Percentiles rank a stretch among this genome's conserved stretches.
Conservation (phyloP, 2,888 invertebrate species). For the Augiades crinisus region DNA sequence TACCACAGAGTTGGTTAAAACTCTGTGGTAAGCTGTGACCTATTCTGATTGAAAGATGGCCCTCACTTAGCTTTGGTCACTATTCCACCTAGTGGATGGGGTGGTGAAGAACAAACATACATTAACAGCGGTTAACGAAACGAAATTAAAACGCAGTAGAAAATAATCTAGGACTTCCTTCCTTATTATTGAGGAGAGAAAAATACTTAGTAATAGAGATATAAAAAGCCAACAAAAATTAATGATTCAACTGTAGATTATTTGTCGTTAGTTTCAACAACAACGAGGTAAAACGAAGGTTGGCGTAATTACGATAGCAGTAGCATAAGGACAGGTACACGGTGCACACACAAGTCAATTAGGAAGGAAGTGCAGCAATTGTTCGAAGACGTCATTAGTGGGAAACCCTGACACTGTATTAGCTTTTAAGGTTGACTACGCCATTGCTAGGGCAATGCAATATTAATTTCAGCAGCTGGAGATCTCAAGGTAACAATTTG, state of each 20-base stretch:
- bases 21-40: too few species aligned
- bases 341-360: constrained; percentile 12
- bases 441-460: constrained; percentile 5
- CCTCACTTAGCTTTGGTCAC: too few species aligned
- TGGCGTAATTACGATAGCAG: neutral
- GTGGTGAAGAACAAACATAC: too few species aligned
- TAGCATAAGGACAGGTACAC: neutral
- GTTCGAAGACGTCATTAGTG: constrained; percentile 4
- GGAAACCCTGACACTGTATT: constrained; percentile 20
- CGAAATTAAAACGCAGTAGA: too few species aligned
- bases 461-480: neutral
- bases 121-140: too few species aligned
- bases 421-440: neutral
- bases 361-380: constrained; percentile 9
- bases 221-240: neutral
- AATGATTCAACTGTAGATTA: neutral
- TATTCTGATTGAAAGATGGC: too few species aligned
- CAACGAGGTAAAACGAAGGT: constrained; percentile 5
- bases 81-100: too few species aligned
- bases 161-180: too few species aligned
- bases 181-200: too few species aligned
- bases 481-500: too few species aligned
- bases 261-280: neutral
- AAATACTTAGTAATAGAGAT: too few species aligned
- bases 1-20: too few species aligned